Evolutionary conservation across 2,113 vertebrate genomes (phyloP).

Genomic region (Gavialis gangeticus): DNA sequence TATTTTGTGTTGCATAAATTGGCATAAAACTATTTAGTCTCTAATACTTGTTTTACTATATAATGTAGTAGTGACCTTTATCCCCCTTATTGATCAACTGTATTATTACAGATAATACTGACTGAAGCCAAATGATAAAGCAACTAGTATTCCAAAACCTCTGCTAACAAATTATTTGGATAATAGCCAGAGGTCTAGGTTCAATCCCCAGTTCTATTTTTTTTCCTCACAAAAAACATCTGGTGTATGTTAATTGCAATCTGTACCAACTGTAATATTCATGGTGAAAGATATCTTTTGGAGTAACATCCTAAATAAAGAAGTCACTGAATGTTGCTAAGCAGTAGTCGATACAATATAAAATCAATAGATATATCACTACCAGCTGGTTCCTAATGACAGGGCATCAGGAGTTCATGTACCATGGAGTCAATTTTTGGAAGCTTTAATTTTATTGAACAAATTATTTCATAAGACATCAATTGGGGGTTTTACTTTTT

Average conservation of each 20-base stretch:
- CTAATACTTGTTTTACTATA: constrained; percentile 46
- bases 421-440: background rate
- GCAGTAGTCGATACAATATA: constrained; percentile 11
- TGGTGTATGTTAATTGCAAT: constrained; percentile 28
- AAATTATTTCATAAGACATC: constrained; percentile 42
- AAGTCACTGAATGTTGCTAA: background rate
- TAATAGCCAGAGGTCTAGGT: background rate
- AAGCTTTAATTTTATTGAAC: constrained; percentile 54
- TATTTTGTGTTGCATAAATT: constrained; percentile 13
- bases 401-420: background rate
- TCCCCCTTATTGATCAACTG: constrained; percentile 39
- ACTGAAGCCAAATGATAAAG: constrained; percentile 38
- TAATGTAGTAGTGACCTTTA: constrained; percentile 10
- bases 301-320: constrained; percentile 10
- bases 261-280: background rate
- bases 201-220: background rate
- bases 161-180: constrained; percentile 59
- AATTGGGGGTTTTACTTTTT: constrained; percentile 56
- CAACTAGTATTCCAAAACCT: constrained; percentile 39
- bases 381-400: background rate
- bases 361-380: background rate
- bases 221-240: constrained; percentile 42
- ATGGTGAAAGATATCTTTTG: background rate
- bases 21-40: constrained; percentile 52
- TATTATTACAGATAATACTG: constrained; percentile 47